A percentile compares a stretch with the other conserved stretches of the same genome.
Conservation (phyloP, 2,888 invertebrate species). For the Criorhina ranunculi region DNA sequence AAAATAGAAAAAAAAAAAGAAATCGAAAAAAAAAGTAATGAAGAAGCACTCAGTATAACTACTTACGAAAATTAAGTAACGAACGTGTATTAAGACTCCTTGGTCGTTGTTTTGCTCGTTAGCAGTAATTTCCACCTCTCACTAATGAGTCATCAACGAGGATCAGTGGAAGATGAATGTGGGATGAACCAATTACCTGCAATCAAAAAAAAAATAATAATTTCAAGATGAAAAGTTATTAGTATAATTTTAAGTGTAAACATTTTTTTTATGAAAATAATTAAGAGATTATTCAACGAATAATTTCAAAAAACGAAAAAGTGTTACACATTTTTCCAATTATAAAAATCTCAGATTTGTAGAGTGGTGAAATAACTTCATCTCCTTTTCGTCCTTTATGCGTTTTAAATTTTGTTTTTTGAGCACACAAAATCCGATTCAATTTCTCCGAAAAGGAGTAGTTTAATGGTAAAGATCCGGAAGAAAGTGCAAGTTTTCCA, state of each 20-base stretch:
- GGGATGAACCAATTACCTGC: conserved; percentile 63
- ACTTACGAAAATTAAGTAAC: conserved; percentile 52
- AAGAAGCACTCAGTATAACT: conserved; percentile 28
- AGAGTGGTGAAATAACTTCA: no score
- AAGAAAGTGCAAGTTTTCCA: no score
- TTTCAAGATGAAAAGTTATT: neutral
- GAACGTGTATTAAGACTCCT: conserved; percentile 28
- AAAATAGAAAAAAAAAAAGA: conserved; percentile 21
- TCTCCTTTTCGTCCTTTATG: no score
- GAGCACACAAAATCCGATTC: no score
- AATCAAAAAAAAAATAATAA: conserved; percentile 50
- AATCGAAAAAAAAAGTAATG: conserved; percentile 17
- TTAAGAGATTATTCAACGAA: no score
- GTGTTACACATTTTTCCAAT: no score
- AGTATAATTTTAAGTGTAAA: neutral
- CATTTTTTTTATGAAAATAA: neutral
- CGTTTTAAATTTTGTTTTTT: no score
- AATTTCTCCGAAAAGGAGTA: no score
- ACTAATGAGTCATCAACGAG: conserved; percentile 57
- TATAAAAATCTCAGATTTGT: no score
- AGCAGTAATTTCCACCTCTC: conserved; percentile 50
- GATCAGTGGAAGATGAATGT: conserved; percentile 10
- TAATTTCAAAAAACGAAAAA: no score
- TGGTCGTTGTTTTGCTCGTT: conserved; percentile 50
- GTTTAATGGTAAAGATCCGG: no score